These are phyloP conservation scores for Thecocarcelia acutangulata DNA, from an alignment of 2,888 invertebrate species.

Conservation along the genomic window DNA sequence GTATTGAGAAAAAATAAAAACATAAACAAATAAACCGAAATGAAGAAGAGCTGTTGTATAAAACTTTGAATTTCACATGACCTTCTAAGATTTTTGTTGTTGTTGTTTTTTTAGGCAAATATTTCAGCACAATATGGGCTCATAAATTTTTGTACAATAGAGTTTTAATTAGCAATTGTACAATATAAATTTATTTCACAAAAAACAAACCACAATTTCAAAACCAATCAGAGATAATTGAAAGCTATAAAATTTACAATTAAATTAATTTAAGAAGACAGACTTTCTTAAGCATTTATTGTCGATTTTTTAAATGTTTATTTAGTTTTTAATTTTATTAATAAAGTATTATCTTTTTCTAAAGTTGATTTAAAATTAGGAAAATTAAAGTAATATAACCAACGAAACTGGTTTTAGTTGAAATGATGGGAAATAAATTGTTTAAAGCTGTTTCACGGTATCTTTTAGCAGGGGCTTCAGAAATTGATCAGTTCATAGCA, in stretches of 20 bases:
- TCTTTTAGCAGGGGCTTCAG: too few species aligned
- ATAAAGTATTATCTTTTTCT: too few species aligned
- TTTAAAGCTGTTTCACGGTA: too few species aligned
- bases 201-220: background rate
- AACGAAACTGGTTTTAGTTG: too few species aligned
- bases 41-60: constrained; percentile 36
- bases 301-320: too few species aligned
- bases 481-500: too few species aligned
- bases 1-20: background rate
- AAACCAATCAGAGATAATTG: constrained; percentile 6
- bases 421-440: too few species aligned
- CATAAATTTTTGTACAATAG: constrained; percentile 16
- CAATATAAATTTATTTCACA: background rate
- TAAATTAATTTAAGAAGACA: background rate
- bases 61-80: constrained; percentile 61
- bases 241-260: constrained; percentile 3
- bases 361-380: too few species aligned
- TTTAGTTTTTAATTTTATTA: too few species aligned
- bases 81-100: constrained; percentile 20
- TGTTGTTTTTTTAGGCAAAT: constrained; percentile 1
- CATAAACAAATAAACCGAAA: background rate
- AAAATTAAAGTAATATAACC: too few species aligned
- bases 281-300: too few species aligned
- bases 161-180: constrained; percentile 14
- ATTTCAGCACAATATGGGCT: constrained; percentile 5